These are phyloP conservation scores for Guaruba guarouba DNA, from an alignment of 2,113 vertebrate species.

Conservation along the genomic window DNA sequence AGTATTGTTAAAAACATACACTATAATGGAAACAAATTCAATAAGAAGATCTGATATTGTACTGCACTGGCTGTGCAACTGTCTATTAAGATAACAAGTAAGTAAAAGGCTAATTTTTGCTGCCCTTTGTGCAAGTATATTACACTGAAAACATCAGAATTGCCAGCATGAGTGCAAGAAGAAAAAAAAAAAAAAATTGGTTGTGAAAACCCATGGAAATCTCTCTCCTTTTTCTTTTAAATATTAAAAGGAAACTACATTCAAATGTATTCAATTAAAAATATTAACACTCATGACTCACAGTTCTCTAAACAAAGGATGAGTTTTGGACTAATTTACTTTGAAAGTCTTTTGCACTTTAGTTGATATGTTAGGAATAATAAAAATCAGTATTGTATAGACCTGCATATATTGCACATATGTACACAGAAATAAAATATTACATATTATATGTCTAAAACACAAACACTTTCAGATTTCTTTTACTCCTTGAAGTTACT, in stretches of 20 bases:
- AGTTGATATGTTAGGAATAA: neutral
- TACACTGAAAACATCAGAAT: neutral
- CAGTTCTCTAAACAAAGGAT: neutral
- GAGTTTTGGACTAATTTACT: neutral
- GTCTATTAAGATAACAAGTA: neutral
- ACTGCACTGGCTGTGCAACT: neutral
- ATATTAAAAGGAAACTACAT: neutral
- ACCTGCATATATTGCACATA: accelerated
- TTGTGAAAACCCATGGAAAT: neutral
- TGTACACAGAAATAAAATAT: neutral
- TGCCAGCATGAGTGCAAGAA: accelerated
- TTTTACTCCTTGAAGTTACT: neutral
- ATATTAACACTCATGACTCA: neutral
- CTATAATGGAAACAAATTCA: neutral
- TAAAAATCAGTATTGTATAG: neutral
- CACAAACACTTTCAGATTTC: neutral
- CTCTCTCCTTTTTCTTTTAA: neutral
- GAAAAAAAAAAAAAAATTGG: neutral
- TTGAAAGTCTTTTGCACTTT: neutral
- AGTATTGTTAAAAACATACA: neutral
- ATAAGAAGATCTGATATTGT: neutral
- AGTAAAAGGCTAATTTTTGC: neutral
- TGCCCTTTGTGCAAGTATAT: neutral
- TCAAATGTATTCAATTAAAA: neutral
- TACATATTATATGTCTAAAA: neutral